These are phyloP conservation scores for Papilio elwesi DNA, from an alignment of 2,888 invertebrate species.

Conservation along the genomic window DNA sequence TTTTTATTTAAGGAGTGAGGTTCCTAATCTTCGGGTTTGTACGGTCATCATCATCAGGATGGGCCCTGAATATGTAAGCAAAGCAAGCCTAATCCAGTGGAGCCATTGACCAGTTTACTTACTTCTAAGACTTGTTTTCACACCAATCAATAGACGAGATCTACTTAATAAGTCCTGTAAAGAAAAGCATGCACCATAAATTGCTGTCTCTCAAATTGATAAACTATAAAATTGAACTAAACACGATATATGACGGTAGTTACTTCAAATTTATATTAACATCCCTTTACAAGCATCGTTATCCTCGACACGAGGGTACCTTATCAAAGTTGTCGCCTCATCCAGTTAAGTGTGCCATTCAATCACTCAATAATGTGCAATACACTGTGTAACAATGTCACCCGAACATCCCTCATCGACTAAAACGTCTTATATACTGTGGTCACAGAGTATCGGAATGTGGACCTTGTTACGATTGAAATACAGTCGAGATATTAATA, in stretches of 20 bases:
- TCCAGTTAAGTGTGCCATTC: conserved; percentile 77
- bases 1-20: too few relatives aligned
- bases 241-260: conserved; percentile 12
- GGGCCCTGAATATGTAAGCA: too few relatives aligned
- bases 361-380: conserved; percentile 84
- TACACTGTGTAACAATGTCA: conserved; percentile 83
- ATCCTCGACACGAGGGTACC: conserved; percentile 69
- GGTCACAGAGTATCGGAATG: conserved; percentile 43
- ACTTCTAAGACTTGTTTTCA: too few relatives aligned
- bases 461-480: conserved; percentile 42
- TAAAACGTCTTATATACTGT: conserved; percentile 51
- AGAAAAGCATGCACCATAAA: background rate
- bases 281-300: conserved; percentile 46
- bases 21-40: too few relatives aligned
- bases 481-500: conserved; percentile 14
- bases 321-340: conserved; percentile 78
- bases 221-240: conserved; percentile 38
- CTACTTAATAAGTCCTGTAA: background rate
- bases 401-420: conserved; percentile 62
- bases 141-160: background rate
- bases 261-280: conserved; percentile 29
- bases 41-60: too few relatives aligned
- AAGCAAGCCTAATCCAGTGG: too few relatives aligned
- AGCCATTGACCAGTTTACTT: too few relatives aligned
- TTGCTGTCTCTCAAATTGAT: background rate